Base-by-base conservation (phyloP, 2,888 invertebrate genomes). In the Cecidostiba fungosa region DNA sequence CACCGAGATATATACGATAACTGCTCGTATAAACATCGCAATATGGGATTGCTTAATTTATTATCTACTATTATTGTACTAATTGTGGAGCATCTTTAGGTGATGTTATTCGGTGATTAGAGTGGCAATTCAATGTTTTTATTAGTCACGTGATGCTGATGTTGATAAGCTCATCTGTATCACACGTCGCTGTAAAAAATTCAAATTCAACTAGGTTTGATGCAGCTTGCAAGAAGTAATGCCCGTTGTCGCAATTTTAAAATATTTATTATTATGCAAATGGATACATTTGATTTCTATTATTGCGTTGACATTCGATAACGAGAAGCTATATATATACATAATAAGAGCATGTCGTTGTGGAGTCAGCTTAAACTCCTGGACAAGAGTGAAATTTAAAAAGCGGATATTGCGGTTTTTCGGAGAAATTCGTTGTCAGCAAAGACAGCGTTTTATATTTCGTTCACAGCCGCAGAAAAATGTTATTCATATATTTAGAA, bases 291-390 rank as follows among this genome's bases (percentile, higher is more conserved):
- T 54, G 4, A 4, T 16, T 54, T n/a, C 6, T 54, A 5, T 19
- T n/a, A 16, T 54, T 54, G n/a, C 54, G 43, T 39, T n/a, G 6
- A 3, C 5, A 19, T n/a, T 19, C n/a, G 54, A n/a, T 19, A 50
- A 16, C 16, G 3, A 50, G 50, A 23, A 59, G 23, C 16, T 47
- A 47, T 14, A 47, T 47, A 14, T 47, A 23, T 59, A 59, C 3
- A 12, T 6, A 47, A 2, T 50, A 59, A 5, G 16, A n/a, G 5
- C 3, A 12, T 62, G 12, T 4, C 26, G 10, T 29, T 66, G 66
- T 66, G 66, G 26, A 66, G 23, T 10, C 66, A 66, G n/a, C 66
- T 66, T 66, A 66, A 66, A 29, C 66, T 66, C 14, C 14, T 66
- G 66, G 66, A 66, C 66, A 66, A 66, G 10, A 29, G 66, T 29